Base-by-base conservation (phyloP, 2,888 invertebrate genomes). In the Ptychoptera contaminata region DNA sequence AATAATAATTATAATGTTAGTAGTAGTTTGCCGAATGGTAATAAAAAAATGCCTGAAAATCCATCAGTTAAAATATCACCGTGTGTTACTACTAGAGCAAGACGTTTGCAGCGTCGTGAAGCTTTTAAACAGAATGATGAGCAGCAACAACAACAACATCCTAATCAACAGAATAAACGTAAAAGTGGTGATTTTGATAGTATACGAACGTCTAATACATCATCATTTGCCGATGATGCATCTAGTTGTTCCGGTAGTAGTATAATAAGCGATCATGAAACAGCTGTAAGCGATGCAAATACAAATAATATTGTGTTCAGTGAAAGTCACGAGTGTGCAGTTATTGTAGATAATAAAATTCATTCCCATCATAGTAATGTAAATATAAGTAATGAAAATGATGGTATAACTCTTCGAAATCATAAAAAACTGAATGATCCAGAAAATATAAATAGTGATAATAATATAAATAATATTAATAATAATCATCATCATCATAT, bases 341-440 rank as follows among this genome's bases (percentile, higher is more conserved):
- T 51, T 35, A 34, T 42, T 35, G 42, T 34, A 16, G 16, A 12
- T 41, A 34, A 42, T 34, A 40, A 40, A 10, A 7, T 9, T 2
- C 15, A 40, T 32, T 16, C 15, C 15, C 31, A 32, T 32, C 15
- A 32, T 40, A 34, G 16, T 32, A 39, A 34, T 50, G 58, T 5
- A 5, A n/a, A n/a, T 34, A n/a, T 4, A 7, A 34, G 8, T 34
- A 34, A 34, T 34, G 34, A 34, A 6, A 34, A 34, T n/a, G 34
- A 67, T 50, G 74, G 76, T 41, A 77, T 77, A 54, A 74, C 72
- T 42, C 62, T 77, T 54, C 67, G 77, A 52, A 77, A 72, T 63
- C 76, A 77, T 56, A 74, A 74, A 62, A 69, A 72, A 49, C 67
- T 76, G 38, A 57, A 52, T 39, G 61, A 61, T 48, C 52, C 31